phyloP scores from a whole-genome alignment of 2,797 vertebrate species.

The Eleutherodactylus coqui region DNA sequence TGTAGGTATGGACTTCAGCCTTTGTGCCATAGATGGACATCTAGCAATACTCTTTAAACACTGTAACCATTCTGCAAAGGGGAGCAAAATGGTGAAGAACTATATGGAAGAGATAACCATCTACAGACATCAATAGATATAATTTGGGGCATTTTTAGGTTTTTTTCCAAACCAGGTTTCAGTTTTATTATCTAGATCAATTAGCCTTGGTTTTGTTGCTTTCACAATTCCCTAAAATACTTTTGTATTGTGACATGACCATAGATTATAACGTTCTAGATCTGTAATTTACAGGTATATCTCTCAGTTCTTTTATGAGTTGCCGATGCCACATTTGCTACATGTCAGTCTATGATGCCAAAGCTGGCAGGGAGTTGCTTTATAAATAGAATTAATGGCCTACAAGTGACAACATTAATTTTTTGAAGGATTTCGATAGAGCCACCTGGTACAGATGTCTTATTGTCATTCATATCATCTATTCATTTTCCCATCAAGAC shows the following conservation, averaged over 20 bases:
- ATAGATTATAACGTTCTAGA: background rate
- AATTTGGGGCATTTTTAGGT: too few species aligned
- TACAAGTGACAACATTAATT: background rate
- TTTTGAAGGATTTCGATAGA: background rate
- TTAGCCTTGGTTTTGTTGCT: too few species aligned
- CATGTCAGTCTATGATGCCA: background rate
- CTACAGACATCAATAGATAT: too few species aligned
- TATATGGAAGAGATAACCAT: too few species aligned
- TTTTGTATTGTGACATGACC: background rate
- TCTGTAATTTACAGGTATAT: background rate
- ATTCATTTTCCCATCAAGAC: background rate
- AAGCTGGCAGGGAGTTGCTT: background rate
- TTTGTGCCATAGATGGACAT: too few species aligned
- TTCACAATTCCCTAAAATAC: too few species aligned
- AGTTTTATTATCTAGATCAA: background rate
- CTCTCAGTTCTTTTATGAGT: background rate
- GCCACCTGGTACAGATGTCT: constrained; percentile 7
- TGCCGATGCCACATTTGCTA: background rate
- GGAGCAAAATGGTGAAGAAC: too few species aligned
- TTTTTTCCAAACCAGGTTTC: background rate
- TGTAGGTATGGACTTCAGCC: too few species aligned
- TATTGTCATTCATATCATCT: background rate
- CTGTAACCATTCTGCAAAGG: too few species aligned
- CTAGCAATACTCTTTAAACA: too few species aligned
- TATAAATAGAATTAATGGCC: constrained; percentile 16